These are phyloP conservation scores for Triops cancriformis DNA, from an alignment of 1,140 invertebrate genomes.

Conservation along the genomic window DNA sequence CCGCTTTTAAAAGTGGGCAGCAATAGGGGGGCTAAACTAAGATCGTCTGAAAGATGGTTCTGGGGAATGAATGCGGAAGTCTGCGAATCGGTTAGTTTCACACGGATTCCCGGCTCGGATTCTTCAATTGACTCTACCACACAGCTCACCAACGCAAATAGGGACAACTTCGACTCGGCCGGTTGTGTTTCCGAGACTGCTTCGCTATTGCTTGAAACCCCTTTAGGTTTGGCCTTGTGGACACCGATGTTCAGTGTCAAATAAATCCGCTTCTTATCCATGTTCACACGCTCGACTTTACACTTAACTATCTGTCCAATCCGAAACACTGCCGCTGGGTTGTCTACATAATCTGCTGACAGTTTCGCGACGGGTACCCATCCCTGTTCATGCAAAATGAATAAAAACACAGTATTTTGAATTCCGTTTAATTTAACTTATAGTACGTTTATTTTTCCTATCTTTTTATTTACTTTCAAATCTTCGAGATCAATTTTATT, in stretches of 20 bases:
- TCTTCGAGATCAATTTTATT: no score
- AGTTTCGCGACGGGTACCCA: constrained; percentile 27
- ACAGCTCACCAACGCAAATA: constrained; percentile 11
- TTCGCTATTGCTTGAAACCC: not conserved
- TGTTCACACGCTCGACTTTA: constrained; percentile 33
- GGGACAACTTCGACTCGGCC: not conserved
- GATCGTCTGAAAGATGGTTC: constrained; percentile 21
- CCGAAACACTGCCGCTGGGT: constrained; percentile 37
- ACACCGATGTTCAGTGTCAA: constrained; percentile 1
- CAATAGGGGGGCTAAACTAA: not conserved
- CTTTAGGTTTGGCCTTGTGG: not conserved
- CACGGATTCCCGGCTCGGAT: constrained; percentile 7
- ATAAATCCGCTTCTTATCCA: constrained; percentile 24
- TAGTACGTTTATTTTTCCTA: no score
- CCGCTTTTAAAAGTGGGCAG: constrained; percentile 17
- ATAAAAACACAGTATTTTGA: no score
- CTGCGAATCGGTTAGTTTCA: not conserved
- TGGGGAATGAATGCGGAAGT: constrained; percentile 18
- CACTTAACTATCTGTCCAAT: constrained; percentile 37
- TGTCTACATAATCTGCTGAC: constrained; percentile 27
- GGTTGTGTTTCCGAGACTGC: not conserved
- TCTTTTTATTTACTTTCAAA: no score
- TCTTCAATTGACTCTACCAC: not conserved
- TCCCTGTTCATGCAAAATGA: not conserved
- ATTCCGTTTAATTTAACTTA: no score